Evolutionary conservation across 1,140 invertebrate species (phyloP).

Genomic region (Mamestra configurata): DNA sequence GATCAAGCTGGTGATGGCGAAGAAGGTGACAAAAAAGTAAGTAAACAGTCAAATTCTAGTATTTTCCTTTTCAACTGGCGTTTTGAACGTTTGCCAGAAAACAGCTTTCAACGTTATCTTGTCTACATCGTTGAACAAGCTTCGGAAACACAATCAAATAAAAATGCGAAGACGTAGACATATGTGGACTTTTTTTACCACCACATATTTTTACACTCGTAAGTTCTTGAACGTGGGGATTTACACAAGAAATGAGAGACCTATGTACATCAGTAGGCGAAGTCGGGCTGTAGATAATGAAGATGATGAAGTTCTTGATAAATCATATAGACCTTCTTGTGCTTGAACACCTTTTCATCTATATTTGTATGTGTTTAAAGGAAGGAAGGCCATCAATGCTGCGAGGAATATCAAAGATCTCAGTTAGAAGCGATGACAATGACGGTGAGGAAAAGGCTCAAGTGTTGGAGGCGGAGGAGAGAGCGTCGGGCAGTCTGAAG

Average conservation of each 20-base stretch:
- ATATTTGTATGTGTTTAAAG: background rate
- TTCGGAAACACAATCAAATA: conserved; percentile 15
- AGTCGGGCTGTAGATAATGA: too few relatives aligned
- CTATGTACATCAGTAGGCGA: too few relatives aligned
- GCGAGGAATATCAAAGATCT: conserved; percentile 71
- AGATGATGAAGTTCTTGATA: too few relatives aligned
- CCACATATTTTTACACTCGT: background rate
- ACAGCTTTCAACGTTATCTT: conserved; percentile 22
- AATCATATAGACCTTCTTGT: too few relatives aligned
- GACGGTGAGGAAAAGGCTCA: conserved; percentile 78
- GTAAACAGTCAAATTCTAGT: conserved; percentile 25
- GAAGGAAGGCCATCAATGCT: conserved; percentile 60
- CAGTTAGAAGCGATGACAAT: conserved; percentile 73
- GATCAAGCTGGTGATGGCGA: conserved; percentile 69
- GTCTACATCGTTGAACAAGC: conserved; percentile 28
- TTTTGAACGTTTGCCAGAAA: conserved; percentile 32
- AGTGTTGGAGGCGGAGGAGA: conserved; percentile 84
- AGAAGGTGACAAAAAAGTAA: conserved; percentile 64
- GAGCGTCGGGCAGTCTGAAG: conserved; percentile 89
- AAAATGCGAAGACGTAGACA: background rate
- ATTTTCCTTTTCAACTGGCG: background rate
- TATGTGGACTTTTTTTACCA: background rate
- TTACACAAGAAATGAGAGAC: too few relatives aligned
- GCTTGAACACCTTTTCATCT: too few relatives aligned
- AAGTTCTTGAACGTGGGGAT: too few relatives aligned